Percentiles rank a stretch among this genome's conserved stretches.
phyloP scores from a whole-genome alignment of 2,888 invertebrate species.

The Galerucella pusilla region DNA sequence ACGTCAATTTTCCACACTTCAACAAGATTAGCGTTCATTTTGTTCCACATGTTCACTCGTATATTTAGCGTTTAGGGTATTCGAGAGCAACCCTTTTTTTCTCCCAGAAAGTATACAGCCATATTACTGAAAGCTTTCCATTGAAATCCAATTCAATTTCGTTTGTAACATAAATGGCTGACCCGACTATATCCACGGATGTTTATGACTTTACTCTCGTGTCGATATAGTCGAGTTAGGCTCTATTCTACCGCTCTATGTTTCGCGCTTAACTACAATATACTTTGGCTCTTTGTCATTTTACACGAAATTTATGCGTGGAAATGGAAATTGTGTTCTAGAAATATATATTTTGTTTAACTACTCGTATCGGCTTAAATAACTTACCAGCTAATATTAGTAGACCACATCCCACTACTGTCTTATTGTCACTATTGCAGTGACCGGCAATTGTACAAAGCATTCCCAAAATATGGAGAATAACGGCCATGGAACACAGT shows the following conservation, averaged over 20 bases:
- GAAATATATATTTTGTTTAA: not conserved
- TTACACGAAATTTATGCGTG: not conserved
- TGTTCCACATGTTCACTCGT: slow-evolving; percentile 2
- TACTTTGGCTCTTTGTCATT: slow-evolving; percentile 1
- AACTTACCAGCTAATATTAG: slow-evolving; percentile 72
- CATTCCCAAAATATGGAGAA: slow-evolving; percentile 68
- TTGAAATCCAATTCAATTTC: slow-evolving; percentile 24
- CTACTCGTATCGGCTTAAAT: not conserved
- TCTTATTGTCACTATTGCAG: slow-evolving; percentile 72
- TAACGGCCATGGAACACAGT: slow-evolving; percentile 68
- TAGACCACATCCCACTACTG: slow-evolving; percentile 71
- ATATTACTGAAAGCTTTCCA: slow-evolving; percentile 19
- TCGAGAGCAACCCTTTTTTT: slow-evolving; percentile 8
- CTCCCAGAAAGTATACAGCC: not conserved
- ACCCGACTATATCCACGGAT: slow-evolving; percentile 17
- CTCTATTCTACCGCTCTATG: not conserved
- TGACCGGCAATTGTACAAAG: slow-evolving; percentile 71
- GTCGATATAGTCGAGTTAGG: slow-evolving; percentile 4
- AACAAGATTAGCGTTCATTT: slow-evolving; percentile 10
- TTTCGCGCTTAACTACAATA: slow-evolving; percentile 4
- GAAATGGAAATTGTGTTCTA: not conserved
- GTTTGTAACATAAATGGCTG: slow-evolving; percentile 24
- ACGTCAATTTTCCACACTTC: slow-evolving; percentile 7
- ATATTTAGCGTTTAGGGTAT: not conserved
- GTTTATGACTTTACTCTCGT: slow-evolving; percentile 15